Evolutionary conservation across 2,113 vertebrate genomes (phyloP).

Genomic region (Mustela lutreola): DNA sequence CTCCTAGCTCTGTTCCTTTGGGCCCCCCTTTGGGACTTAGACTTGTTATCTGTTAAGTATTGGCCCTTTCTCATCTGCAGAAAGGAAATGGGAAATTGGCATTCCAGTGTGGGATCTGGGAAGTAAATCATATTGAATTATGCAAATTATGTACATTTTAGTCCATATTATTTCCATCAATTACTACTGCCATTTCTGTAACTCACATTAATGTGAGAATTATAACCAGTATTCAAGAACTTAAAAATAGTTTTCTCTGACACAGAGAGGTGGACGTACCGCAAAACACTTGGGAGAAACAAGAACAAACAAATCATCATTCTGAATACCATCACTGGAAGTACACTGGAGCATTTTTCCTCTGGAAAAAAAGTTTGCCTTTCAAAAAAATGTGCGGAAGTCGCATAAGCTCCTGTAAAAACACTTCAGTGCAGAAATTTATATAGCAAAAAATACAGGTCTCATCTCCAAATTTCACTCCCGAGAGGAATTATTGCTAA

Average conservation of each 20-base stretch:
- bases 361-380: background rate
- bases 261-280: background rate
- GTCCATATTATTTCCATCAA: background rate
- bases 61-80: background rate
- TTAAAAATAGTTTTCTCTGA: background rate
- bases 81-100: background rate
- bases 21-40: background rate
- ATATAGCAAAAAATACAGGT: background rate
- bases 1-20: background rate
- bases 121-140: background rate
- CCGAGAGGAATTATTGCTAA: background rate
- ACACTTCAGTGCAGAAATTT: background rate
- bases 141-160: background rate
- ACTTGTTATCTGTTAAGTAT: background rate
- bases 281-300: background rate
- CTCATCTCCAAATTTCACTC: background rate
- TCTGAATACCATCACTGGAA: background rate
- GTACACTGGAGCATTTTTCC: background rate
- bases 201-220: background rate
- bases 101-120: background rate
- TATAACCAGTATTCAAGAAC: background rate
- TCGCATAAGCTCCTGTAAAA: background rate
- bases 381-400: conserved; percentile 22
- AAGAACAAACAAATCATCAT: background rate
- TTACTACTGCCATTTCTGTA: background rate